Evolutionary conservation across 2,888 invertebrate species (phyloP), one percentile per base, ranked within the genome.

Genomic region (Chaitophorus viminalis): DNA sequence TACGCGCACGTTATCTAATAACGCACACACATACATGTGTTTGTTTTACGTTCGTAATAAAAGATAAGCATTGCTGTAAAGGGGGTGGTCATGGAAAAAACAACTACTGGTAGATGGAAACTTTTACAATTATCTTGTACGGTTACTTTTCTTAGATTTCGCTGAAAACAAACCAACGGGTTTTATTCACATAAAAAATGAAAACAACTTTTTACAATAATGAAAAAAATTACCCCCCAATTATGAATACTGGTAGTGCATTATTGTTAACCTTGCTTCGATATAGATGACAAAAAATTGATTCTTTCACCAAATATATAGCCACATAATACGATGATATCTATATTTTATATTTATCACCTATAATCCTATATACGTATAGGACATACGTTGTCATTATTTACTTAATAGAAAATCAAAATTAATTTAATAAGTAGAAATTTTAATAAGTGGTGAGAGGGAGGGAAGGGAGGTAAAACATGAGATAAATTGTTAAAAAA

Each of bases 111-210:
- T 36, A 5, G n/a, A 74, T 82, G 54, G 82, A 74, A 83, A 83
- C 83, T 83, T 83, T 83, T 36, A 83, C 74, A 83, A 83, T 83
- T 83, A 83, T 83, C 60, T 75, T 75, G 29, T 75, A 60, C 46
- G n/a, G 54, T 52, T 60, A 54, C 33, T 82, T 82, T 74, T 82
- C 17, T n/a, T 83, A 18, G 36, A 75, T 82, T 82, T 82, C 29
- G 75, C 83, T 75, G 75, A 74, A 83, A 83, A 83, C 83, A 83
- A 83, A 83, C 83, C 74, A 75, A 83, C 60, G 36, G 29, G 21
- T 83, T 75, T 75, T 52, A 36, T 82, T 39, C 60, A 39, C 39
- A 36, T 83, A 60, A 60, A 82, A 60, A 52, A 33, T 33, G 18
- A 78, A 78, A 36, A 74, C 54, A 74, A 83, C 82, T 83, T 83